These are phyloP conservation scores for Oncorhynchus clarkii DNA, from an alignment of 2,113 vertebrate genomes.

Conservation along the genomic window DNA sequence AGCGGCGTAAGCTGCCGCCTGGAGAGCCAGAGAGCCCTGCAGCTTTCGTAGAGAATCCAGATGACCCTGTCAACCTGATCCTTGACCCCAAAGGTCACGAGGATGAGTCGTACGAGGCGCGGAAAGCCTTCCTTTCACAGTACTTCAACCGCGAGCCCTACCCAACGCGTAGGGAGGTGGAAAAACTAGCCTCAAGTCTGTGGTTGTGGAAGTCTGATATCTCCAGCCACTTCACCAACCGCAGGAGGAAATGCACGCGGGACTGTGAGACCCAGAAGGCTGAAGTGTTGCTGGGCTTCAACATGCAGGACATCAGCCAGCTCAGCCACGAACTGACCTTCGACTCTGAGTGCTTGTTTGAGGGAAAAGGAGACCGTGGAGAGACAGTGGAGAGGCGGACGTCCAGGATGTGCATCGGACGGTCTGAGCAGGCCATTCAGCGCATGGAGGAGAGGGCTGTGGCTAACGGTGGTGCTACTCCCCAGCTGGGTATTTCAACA, in stretches of 20 bases:
- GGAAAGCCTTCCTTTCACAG: conserved; percentile 91
- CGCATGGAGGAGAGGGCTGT: conserved; percentile 45
- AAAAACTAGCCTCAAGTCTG: conserved; percentile 89
- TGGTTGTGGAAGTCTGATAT: conserved; percentile 98
- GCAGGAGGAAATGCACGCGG: conserved; percentile 85
- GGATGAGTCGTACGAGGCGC: conserved; percentile 90
- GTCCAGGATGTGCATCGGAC: conserved; percentile 75
- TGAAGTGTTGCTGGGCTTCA: conserved; percentile 89
- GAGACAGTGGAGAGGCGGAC: conserved; percentile 74
- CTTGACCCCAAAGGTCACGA: conserved; percentile 93
- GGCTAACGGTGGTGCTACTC: conserved; percentile 42
- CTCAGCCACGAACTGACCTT: conserved; percentile 87
- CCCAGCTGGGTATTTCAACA: conserved; percentile 9
- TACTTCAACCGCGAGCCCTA: conserved; percentile 93
- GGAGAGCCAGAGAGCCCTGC: conserved; percentile 60
- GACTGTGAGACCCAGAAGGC: conserved; percentile 85
- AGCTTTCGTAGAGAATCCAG: conserved; percentile 82
- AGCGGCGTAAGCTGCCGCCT: conserved; percentile 81
- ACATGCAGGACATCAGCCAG: conserved; percentile 87
- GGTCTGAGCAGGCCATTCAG: conserved; percentile 64
- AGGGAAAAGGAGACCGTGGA: conserved; percentile 61
- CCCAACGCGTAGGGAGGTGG: conserved; percentile 87
- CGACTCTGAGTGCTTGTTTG: conserved; percentile 73
- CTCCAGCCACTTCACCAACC: conserved; percentile 89
- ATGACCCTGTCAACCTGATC: conserved; percentile 87